Evolutionary conservation across 2,113 vertebrate genomes (phyloP), one percentile per base, ranked within the genome.

Genomic region (Psephotus haematonotus): DNA sequence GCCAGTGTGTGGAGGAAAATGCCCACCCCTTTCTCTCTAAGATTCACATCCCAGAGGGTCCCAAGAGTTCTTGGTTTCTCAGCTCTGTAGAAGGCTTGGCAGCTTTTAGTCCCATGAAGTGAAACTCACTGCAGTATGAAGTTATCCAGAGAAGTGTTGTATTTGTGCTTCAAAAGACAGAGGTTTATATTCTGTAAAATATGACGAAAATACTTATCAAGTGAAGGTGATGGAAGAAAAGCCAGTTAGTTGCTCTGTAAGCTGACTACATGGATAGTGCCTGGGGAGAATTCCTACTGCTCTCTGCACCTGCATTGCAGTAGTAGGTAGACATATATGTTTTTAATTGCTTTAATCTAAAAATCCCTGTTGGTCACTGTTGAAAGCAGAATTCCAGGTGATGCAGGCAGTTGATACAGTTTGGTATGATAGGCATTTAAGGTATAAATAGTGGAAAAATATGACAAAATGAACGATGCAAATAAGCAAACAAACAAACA

Each of bases 291-390:
- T 93, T 90, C 74, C 37, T 65, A 31, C 65, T 94, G 62, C 72
- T 84, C 35, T 71, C 86, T 84, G 80, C 81, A 96, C 72, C 88
- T 96, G 91, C 93, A 91, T 85, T 95, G 96, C 91, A 87, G 91
- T 85, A 77, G 9, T 82, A 82, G 52, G 53, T 93, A 86, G 29
- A 37, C 27, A 29, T 18, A 43, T 9, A 41, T 35, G n/a, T 72
- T 85, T 86, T 69, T 72, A 84, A 86, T 91, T 91, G 78, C 70
- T 86, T 92, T 76, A 47, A 29, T 96, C n/a, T 84, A 44, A 93
- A 84, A 95, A 52, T 53, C 69, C 13, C 8, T 44, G 82, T 71
- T 50, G 44, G 59, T 76, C 62, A 53, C 49, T 93, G 7, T 37
- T 3, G 7, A 77, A 92, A 96, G 20, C 29, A 89, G 62, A 25